phyloP scores from a whole-genome alignment of 1,140 invertebrate genomes.

The Formica selysi region DNA sequence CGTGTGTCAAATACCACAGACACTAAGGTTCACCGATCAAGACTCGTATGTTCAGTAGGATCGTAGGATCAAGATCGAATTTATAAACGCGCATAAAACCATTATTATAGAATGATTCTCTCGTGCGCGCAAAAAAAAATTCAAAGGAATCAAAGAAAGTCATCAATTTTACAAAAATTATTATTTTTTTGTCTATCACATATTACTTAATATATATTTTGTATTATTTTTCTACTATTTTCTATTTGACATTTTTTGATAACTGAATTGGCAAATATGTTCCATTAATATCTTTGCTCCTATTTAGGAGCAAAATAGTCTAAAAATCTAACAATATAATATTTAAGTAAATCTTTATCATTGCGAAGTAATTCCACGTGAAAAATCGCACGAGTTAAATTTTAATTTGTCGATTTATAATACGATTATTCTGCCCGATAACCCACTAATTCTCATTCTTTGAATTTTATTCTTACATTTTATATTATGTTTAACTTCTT shows the following conservation, averaged over 20 bases:
- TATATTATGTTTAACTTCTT: constrained; percentile 17
- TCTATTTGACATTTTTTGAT: not conserved
- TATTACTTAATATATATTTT: constrained; percentile 1
- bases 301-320: not conserved
- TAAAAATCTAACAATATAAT: constrained; percentile 1
- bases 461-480: constrained; percentile 4
- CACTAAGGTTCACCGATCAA: constrained; percentile 7
- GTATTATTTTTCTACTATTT: not conserved
- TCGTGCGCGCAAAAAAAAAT: not conserved
- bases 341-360: no score
- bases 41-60: not conserved
- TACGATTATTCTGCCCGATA: not conserved
- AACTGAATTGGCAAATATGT: not conserved
- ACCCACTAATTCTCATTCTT: not conserved
- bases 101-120: not conserved
- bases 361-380: not conserved
- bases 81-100: not conserved
- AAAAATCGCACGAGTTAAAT: not conserved
- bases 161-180: constrained; percentile 9
- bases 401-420: not conserved
- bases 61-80: constrained; percentile 2
- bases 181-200: not conserved
- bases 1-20: constrained; percentile 47
- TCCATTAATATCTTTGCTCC: not conserved
- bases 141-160: not conserved